Percentiles rank a stretch among this genome's conserved stretches.
phyloP scores from a whole-genome alignment of 2,797 vertebrate genomes.

The Heteromormyrus szaboi region DNA sequence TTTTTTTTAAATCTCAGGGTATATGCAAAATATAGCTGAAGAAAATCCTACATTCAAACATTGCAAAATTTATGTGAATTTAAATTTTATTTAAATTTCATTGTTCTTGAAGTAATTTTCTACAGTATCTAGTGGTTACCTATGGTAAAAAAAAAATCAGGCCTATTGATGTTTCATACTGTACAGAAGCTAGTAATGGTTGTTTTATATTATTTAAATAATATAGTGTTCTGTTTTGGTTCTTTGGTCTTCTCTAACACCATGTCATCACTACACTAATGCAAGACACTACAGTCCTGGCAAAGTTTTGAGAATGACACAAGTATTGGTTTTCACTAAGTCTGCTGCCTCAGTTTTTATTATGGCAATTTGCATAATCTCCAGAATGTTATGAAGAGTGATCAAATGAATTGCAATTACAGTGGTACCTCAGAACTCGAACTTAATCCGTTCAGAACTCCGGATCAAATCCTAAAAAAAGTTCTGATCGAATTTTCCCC shows the following conservation, averaged over 20 bases:
- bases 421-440: too few species aligned
- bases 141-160: neutral
- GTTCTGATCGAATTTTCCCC: too few species aligned
- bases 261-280: neutral
- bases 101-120: neutral
- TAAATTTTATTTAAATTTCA: neutral
- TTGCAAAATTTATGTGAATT: neutral
- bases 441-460: too few species aligned
- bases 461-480: too few species aligned
- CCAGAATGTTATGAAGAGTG: neutral
- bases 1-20: neutral
- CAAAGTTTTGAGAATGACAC: neutral
- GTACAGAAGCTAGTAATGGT: neutral
- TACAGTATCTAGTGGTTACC: neutral
- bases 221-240: neutral
- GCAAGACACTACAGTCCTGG: neutral
- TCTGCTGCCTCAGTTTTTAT: neutral
- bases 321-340: neutral
- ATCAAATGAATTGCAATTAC: neutral
- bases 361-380: neutral
- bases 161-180: neutral
- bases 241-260: neutral
- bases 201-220: neutral
- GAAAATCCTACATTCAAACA: neutral
- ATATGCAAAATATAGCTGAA: neutral